phyloP scores from a whole-genome alignment of 2,113 vertebrate genomes.

The Datnioides undecimradiatus region DNA sequence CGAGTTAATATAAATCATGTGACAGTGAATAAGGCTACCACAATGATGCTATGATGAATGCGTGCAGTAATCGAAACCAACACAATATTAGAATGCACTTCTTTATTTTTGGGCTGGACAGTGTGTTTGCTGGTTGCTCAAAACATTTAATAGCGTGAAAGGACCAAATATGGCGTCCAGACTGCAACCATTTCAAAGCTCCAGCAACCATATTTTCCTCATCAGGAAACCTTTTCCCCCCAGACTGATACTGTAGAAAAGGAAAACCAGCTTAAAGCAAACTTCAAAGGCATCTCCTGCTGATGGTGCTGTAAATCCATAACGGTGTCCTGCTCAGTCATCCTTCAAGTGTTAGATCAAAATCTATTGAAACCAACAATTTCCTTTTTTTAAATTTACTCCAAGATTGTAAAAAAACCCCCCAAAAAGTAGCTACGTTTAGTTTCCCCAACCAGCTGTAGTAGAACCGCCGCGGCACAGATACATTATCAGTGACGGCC shows the following conservation, averaged over 20 bases:
- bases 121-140: background rate
- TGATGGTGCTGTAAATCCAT: background rate
- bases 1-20: too few species aligned
- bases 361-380: background rate
- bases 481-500: constrained; percentile 35
- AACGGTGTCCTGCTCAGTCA: background rate
- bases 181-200: constrained; percentile 2
- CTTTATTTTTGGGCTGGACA: too few species aligned
- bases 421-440: background rate
- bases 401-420: too few species aligned
- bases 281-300: background rate
- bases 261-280: background rate
- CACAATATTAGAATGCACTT: too few species aligned
- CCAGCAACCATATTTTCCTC: background rate
- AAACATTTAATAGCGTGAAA: constrained; percentile 15
- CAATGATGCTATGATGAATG: too few species aligned
- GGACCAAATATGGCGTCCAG: background rate
- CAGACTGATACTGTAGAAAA: constrained; percentile 6
- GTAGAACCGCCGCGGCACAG: background rate
- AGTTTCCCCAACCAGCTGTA: background rate
- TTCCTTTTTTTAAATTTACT: too few species aligned
- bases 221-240: background rate
- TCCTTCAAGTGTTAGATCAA: background rate
- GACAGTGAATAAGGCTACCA: too few species aligned
- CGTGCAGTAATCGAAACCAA: too few species aligned